Evolutionary conservation across 2,113 vertebrate species (phyloP).

Genomic region (Onychorhynchus coronatus): DNA sequence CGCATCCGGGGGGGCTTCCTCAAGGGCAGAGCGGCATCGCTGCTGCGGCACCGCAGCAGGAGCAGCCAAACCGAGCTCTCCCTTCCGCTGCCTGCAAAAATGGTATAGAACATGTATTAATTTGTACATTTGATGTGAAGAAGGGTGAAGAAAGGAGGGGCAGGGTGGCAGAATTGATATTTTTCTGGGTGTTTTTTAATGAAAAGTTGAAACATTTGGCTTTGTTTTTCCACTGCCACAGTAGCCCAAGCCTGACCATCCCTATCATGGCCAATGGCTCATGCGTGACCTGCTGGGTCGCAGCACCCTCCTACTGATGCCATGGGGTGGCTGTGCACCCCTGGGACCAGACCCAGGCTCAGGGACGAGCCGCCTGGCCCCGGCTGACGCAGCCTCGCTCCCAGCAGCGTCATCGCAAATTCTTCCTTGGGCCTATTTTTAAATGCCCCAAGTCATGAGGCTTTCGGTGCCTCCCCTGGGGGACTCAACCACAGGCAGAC

Average conservation of each 20-base stretch:
- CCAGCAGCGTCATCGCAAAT: not conserved
- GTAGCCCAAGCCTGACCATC: not conserved
- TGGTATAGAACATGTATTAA: fast-evolving
- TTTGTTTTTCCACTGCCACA: fast-evolving
- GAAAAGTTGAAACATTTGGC: not conserved
- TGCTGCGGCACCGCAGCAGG: fast-evolving
- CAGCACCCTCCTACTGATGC: fast-evolving
- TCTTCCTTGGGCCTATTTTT: constrained; percentile 34
- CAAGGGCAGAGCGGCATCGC: fast-evolving
- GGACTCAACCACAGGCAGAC: not conserved
- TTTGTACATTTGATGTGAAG: fast-evolving
- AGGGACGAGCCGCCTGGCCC: not conserved
- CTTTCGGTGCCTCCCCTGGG: not conserved
- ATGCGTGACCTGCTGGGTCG: no score
- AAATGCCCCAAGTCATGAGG: not conserved
- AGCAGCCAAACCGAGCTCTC: not conserved
- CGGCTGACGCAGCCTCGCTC: not conserved
- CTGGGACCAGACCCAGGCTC: not conserved
- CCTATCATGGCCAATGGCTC: fast-evolving
- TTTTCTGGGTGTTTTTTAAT: not conserved
- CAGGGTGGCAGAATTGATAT: not conserved
- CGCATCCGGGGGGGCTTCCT: fast-evolving
- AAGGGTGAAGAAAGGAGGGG: not conserved
- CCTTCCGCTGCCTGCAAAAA: not conserved
- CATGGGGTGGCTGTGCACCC: fast-evolving